These are phyloP conservation scores for Limnephilus marmoratus DNA, from an alignment of 2,888 invertebrate species.

Conservation along the genomic window DNA sequence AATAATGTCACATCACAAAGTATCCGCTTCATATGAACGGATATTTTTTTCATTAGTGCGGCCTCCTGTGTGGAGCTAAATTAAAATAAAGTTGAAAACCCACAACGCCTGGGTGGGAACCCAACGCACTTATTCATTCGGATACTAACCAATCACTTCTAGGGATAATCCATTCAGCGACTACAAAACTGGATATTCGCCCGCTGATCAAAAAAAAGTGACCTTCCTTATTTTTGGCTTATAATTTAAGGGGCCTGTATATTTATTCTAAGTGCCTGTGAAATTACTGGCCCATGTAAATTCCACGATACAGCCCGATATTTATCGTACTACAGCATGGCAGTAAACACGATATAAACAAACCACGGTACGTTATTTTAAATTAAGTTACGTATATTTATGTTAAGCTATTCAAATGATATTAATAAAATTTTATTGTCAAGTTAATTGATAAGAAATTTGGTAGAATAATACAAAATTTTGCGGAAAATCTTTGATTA, in stretches of 20 bases:
- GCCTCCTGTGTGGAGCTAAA: too few relatives aligned
- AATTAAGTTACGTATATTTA: background rate
- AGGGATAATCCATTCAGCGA: background rate
- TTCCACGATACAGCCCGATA: background rate
- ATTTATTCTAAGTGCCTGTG: constrained; percentile 59
- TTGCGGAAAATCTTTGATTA: background rate
- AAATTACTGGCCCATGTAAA: constrained; percentile 44
- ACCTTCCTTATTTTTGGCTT: constrained; percentile 6
- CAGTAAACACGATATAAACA: constrained; percentile 20
- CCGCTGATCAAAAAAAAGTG: background rate
- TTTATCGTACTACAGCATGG: background rate
- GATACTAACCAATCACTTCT: background rate
- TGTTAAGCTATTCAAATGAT: background rate
- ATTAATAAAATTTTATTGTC: background rate
- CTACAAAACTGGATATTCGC: background rate
- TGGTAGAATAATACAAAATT: background rate
- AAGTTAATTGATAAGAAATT: background rate
- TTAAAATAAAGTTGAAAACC: too few relatives aligned
- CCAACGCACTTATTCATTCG: too few relatives aligned
- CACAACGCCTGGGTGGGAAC: too few relatives aligned
- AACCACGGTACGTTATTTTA: background rate
- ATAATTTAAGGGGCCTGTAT: constrained; percentile 36
- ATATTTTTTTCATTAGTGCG: too few relatives aligned
- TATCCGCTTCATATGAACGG: too few relatives aligned
- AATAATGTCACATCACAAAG: too few relatives aligned